Conservation (phyloP, 2,888 invertebrate species). For the Spodoptera exigua region DNA sequence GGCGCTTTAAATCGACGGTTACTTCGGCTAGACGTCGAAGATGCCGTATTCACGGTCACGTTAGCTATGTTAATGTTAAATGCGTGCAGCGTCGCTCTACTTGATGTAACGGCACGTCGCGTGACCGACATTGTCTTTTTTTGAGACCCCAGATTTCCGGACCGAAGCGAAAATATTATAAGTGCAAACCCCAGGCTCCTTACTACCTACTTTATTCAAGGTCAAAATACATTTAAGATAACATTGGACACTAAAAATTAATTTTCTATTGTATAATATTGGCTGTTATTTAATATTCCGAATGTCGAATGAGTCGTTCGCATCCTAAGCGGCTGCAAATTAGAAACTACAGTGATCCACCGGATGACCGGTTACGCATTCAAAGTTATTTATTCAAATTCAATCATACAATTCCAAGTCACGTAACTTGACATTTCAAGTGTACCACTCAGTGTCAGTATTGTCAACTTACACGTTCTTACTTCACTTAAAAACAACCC, state of each 20-base stretch:
- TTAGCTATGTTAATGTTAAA: slow-evolving; percentile 68
- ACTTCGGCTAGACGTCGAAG: slow-evolving; percentile 31
- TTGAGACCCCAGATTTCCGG: slow-evolving; percentile 60
- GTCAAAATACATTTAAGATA: background rate
- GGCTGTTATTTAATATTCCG: slow-evolving; percentile 48
- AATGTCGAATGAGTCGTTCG: slow-evolving; percentile 61
- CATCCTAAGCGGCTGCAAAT: slow-evolving; percentile 68
- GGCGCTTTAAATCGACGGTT: slow-evolving; percentile 18
- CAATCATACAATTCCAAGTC: slow-evolving; percentile 75
- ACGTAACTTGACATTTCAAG: slow-evolving; percentile 69
- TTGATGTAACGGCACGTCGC: slow-evolving; percentile 76
- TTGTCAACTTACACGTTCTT: slow-evolving; percentile 19
- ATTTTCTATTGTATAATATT: slow-evolving; percentile 12
- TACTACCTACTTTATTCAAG: background rate
- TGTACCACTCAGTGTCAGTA: slow-evolving; percentile 33
- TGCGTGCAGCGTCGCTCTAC: slow-evolving; percentile 80
- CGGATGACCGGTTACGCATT: slow-evolving; percentile 66
- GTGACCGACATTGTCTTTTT: slow-evolving; percentile 66
- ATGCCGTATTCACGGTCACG: slow-evolving; percentile 55
- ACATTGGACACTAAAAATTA: background rate
- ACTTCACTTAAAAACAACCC: background rate
- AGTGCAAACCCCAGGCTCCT: slow-evolving; percentile 2
- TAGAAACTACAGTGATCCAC: slow-evolving; percentile 67
- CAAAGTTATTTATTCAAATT: slow-evolving; percentile 74
- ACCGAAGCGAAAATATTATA: slow-evolving; percentile 33